Base-by-base conservation (phyloP, 2,888 invertebrate species). In the Limnephilus marmoratus region DNA sequence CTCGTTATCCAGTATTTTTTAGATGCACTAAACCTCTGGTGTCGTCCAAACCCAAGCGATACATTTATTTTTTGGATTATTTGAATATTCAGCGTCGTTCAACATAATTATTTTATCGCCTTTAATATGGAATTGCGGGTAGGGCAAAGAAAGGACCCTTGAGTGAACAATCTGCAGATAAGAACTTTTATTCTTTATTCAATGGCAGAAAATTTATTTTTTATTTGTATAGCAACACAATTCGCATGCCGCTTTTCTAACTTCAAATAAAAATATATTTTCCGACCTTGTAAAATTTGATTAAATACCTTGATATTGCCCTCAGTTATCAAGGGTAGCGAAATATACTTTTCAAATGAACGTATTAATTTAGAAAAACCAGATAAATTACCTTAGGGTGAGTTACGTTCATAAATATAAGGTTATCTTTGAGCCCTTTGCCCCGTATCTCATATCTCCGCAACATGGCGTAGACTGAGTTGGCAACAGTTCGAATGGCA, bases 401-500 rank as follows among this genome's bases (percentile, higher is more conserved):
- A 92, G 92, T 92, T 89, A 24, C 53, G 85, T n/a, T 86, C 41
- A 45, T 80, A 81, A 92, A 85, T 90, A 85, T 81, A 81, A 91
- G 92, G 92, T 92, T 92, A 92, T 92, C 90, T 92, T 68, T 37
- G 37, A 90, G 90, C 92, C 90, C 92, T 87, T 92, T 92, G 92
- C 90, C 92, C 92, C 90, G 88, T 37, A 7, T 88, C 49, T 83
- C 91, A 81, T 80, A 15, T 88, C 81, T 88, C 91, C 45, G 90
- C 92, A 92, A 92, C 81, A 92, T 92, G 92, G 92, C 92, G 92
- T 90, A 92, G 92, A 86, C 83, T 31, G 87, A 93, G 91, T 93
- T 91, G 91, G 93, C 93, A 93, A 80, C 34, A 87, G 81, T 31
- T 89, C 24, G 87, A 68, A 89, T 85, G 92, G 85, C 85, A 92